These are phyloP conservation scores for Brachyhypopomus gauderio DNA, from an alignment of 2,113 vertebrate genomes.

Conservation along the genomic window DNA sequence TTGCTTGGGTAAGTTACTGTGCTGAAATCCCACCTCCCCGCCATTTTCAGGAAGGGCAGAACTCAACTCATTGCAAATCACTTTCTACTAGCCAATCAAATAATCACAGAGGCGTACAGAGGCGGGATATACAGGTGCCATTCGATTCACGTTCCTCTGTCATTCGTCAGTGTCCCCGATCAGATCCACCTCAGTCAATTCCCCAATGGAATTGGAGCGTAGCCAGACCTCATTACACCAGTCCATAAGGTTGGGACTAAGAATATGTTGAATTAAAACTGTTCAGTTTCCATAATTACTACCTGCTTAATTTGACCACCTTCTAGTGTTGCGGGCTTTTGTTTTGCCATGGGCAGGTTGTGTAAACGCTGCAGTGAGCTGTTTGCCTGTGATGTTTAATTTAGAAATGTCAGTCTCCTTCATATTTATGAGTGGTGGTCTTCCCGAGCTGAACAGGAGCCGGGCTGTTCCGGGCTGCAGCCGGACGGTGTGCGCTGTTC, in stretches of 20 bases:
- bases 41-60: background rate
- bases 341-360: background rate
- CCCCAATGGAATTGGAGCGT: background rate
- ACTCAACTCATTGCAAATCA: background rate
- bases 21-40: background rate
- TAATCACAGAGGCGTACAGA: too few species aligned
- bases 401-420: slow-evolving; percentile 61
- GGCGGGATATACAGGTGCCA: background rate
- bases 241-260: background rate
- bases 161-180: background rate
- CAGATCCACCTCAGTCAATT: background rate
- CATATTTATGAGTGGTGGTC: slow-evolving; percentile 59
- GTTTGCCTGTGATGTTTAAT: slow-evolving; percentile 61
- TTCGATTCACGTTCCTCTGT: background rate
- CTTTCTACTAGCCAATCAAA: too few species aligned
- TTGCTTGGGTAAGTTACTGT: too few species aligned
- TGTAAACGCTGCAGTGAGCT: slow-evolving; percentile 46
- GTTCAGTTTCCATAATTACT: slow-evolving; percentile 26
- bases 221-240: background rate
- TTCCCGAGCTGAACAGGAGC: slow-evolving; percentile 41
- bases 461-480: slow-evolving; percentile 47
- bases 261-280: background rate
- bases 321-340: background rate
- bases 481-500: slow-evolving; percentile 44
- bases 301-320: slow-evolving; percentile 30